phyloP scores from a whole-genome alignment of 2,888 invertebrate genomes.

The Melitaea athalia region DNA sequence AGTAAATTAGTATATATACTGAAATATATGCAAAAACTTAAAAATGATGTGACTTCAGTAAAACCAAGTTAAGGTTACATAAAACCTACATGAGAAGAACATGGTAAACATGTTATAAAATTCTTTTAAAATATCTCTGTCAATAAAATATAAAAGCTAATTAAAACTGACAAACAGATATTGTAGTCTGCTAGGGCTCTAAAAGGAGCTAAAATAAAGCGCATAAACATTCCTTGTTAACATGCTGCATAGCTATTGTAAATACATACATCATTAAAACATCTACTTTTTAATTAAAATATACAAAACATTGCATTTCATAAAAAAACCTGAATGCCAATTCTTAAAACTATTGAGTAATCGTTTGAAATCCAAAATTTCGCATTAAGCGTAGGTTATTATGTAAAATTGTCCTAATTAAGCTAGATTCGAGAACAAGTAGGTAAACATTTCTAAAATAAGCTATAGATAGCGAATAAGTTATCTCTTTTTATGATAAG shows the following conservation, averaged over 20 bases:
- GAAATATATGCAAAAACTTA: too few relatives aligned
- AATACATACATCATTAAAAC: background rate
- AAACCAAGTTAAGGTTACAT: too few relatives aligned
- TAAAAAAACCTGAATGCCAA: background rate
- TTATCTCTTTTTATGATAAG: conserved; percentile 78
- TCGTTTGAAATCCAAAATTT: conserved; percentile 4
- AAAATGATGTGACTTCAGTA: too few relatives aligned
- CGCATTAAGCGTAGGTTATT: background rate
- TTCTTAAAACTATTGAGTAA: conserved; percentile 6
- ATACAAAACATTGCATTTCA: background rate
- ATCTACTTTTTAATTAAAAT: conserved; percentile 1
- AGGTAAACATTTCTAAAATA: conserved; percentile 6
- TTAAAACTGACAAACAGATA: background rate
- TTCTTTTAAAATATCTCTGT: background rate
- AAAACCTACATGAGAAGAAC: too few relatives aligned
- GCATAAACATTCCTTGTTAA: background rate
- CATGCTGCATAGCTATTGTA: background rate
- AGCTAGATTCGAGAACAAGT: conserved; percentile 25
- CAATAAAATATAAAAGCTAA: background rate
- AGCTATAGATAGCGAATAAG: background rate
- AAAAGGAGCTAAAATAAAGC: conserved; percentile 2
- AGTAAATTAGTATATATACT: too few relatives aligned
- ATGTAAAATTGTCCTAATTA: conserved; percentile 16
- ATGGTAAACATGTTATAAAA: too few relatives aligned
- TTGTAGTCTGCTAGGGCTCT: background rate